A percentile compares a stretch with the other conserved stretches of the same genome.
Conservation (phyloP, 2,113 vertebrate genomes). For the Sarotherodon lohbergeri region DNA sequence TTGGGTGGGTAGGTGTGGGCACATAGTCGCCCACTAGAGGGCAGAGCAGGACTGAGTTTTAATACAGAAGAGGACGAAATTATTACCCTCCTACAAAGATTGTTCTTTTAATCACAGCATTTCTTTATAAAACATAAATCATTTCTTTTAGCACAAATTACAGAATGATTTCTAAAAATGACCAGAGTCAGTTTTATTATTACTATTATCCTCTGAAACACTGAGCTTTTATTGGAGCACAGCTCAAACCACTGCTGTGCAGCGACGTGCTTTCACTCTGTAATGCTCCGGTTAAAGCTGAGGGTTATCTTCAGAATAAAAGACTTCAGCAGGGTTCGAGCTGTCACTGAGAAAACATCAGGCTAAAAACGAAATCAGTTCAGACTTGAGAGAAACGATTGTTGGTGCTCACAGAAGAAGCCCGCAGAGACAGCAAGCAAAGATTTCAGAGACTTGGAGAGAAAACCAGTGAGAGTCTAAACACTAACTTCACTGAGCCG, state of each 20-base stretch:
- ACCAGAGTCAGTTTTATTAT: not conserved
- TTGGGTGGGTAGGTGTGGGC: accelerated
- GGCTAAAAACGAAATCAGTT: not conserved
- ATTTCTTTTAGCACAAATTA: not conserved
- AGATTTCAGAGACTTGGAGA: not conserved
- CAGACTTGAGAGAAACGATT: not conserved
- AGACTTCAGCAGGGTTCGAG: accelerated
- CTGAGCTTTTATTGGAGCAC: not conserved
- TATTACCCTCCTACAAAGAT: not conserved
- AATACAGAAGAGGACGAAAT: too few relatives aligned
- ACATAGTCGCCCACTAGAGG: not conserved
- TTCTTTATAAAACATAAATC: not conserved
- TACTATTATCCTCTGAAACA: not conserved
- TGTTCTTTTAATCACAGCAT: not conserved
- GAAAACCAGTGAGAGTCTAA: not conserved
- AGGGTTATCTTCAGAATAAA: not conserved
- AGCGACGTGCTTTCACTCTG: not conserved
- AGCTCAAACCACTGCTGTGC: not conserved
- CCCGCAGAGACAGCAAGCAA: not conserved
- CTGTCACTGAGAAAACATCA: not conserved
- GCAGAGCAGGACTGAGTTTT: not conserved
- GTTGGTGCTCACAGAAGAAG: not conserved
- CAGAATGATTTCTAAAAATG: accelerated
- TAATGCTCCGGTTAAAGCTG: not conserved
- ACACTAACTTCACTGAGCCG: not conserved